Base-by-base conservation (phyloP, 2,888 invertebrate species). In the Oxycera nigricornis region DNA sequence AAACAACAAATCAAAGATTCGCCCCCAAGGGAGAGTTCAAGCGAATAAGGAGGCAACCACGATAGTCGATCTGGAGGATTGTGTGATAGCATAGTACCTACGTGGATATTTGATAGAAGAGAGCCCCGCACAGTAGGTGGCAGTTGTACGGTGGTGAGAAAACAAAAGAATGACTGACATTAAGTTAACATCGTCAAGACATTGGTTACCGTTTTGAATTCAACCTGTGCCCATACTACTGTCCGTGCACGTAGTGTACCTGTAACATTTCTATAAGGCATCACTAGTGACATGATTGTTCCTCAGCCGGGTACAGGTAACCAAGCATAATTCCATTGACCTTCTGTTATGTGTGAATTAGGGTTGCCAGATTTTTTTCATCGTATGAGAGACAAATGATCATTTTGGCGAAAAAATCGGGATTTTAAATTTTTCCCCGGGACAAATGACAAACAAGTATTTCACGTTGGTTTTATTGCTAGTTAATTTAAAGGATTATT, bases 71-170 rank as follows among this genome's bases (percentile, higher is more conserved):
- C 52, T 50, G 52, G 22, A 24, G 65, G n/a, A n/a, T 61, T 35
- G 1, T 31, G 28, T 28, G 24, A 57, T 46, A 46, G n/a, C 46
- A 7, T n/a, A 46, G n/a, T 46, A 6, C 11, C 46, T 7, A 46
- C n/a, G n/a, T 26, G 62, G n/a, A n/a, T n/a, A n/a, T n/a, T n/a
- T 46, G 4, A 17, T 46, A 46, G 46, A 14, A 46, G 41, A 67
- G 30, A 70, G 70, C 14, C n/a, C 17, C 9, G 28, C 76, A 39
- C 72, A 72, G 73, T 72, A 68, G 76, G 76, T 76, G 76, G 74
- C 68, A 28, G 68, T 68, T 26, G 68, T 70, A 41, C 24, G 70
- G 65, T 73, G 76, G 65, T 46, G 62, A 76, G 73, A 73, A 65
- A 65, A 73, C 50, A 73, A 65, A 26, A 39, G 35, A 73, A 50